Percentiles rank a stretch among this genome's conserved stretches.
Evolutionary conservation across 2,888 invertebrate species (phyloP).

Genomic region (Ceratothoa steindachneri): DNA sequence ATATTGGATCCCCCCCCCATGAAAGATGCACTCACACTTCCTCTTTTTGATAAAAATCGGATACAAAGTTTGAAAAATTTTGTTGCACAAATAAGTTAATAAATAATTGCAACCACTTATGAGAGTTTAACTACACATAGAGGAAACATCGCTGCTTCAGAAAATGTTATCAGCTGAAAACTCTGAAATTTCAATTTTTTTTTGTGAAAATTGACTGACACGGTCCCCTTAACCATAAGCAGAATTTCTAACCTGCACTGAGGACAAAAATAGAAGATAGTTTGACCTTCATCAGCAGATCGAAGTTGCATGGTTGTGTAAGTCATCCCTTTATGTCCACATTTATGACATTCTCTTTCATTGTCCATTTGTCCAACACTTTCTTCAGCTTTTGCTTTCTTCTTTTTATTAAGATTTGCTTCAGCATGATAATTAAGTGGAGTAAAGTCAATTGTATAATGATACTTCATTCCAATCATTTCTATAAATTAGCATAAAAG

Average conservation of each 20-base stretch:
- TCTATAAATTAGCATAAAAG: neutral
- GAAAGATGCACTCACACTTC: no score
- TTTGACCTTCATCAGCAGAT: conserved; percentile 98
- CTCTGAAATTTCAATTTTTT: no score
- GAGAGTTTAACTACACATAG: no score
- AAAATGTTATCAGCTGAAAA: no score
- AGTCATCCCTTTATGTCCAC: conserved; percentile 86
- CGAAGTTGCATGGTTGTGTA: conserved; percentile 91
- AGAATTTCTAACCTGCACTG: conserved; percentile 88
- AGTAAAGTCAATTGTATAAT: neutral
- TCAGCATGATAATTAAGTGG: neutral
- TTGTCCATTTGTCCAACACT: conserved; percentile 33
- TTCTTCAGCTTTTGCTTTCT: neutral
- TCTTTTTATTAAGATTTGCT: neutral
- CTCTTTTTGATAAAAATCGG: no score
- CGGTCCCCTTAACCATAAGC: no score
- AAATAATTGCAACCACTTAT: no score
- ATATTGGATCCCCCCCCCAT: no score
- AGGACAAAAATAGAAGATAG: conserved; percentile 94
- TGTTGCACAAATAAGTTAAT: no score
- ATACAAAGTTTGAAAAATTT: no score
- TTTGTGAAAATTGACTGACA: no score
- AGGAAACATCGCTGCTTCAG: no score
- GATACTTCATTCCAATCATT: neutral
- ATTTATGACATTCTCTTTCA: conserved; percentile 64